Evolutionary conservation across 2,888 invertebrate species (phyloP).

Genomic region (Rhingia campestris): DNA sequence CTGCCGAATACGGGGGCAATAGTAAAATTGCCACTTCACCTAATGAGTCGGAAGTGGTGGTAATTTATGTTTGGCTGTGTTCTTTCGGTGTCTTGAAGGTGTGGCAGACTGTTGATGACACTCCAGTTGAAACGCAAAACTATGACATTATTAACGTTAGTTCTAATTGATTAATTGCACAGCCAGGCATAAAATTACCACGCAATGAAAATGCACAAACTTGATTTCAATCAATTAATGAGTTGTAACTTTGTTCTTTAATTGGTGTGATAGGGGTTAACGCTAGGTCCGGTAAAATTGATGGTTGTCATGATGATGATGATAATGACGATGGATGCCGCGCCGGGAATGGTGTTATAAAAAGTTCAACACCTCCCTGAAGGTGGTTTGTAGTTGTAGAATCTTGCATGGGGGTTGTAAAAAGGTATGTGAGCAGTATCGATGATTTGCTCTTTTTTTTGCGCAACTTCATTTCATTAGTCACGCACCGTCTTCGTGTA

Average conservation of each 20-base stretch:
- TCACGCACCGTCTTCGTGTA: no score
- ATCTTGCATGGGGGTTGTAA: no score
- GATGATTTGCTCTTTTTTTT: background rate
- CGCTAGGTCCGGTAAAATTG: background rate
- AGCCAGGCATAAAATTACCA: slow-evolving; percentile 43
- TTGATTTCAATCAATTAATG: slow-evolving; percentile 48
- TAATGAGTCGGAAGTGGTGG: slow-evolving; percentile 11
- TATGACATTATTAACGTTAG: slow-evolving; percentile 32
- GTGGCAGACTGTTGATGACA: slow-evolving; percentile 12
- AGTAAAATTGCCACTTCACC: slow-evolving; percentile 16
- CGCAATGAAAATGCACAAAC: slow-evolving; percentile 53
- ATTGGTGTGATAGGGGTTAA: background rate
- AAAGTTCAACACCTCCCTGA: background rate
- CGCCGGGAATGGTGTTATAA: background rate
- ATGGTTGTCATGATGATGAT: slow-evolving; percentile 26
- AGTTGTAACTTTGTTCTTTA: background rate
- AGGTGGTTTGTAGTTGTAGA: background rate
- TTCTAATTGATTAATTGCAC: slow-evolving; percentile 59
- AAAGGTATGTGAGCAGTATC: no score
- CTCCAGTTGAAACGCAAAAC: slow-evolving; percentile 22
- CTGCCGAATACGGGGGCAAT: background rate
- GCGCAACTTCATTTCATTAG: no score
- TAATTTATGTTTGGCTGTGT: background rate
- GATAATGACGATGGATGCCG: no score
- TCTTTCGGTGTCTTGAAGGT: background rate